These are phyloP conservation scores for Meghimatium bilineatum DNA, from an alignment of 2,888 invertebrate genomes.

Conservation along the genomic window DNA sequence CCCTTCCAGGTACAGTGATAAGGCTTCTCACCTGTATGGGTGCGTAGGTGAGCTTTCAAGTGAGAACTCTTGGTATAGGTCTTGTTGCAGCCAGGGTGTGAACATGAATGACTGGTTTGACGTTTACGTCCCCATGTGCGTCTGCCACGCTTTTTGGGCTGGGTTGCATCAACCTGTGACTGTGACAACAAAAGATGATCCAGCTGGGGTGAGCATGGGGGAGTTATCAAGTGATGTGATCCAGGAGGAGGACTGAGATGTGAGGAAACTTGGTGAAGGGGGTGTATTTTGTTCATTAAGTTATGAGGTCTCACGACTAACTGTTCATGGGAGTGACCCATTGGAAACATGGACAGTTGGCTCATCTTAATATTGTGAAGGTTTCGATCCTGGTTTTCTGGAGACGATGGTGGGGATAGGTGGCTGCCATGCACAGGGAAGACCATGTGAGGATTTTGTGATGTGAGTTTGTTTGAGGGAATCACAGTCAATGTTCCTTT, in stretches of 20 bases:
- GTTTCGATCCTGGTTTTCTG: constrained; percentile 69
- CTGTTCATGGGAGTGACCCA: constrained; percentile 36
- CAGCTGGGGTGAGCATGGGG: constrained; percentile 80
- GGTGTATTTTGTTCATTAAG: constrained; percentile 41
- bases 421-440: constrained; percentile 69
- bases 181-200: constrained; percentile 74
- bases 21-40: constrained; percentile 83
- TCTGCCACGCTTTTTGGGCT: constrained; percentile 77
- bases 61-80: constrained; percentile 83
- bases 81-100: constrained; percentile 81
- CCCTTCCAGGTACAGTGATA: constrained; percentile 83
- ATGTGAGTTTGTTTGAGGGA: constrained; percentile 59
- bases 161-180: constrained; percentile 53
- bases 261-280: constrained; percentile 52
- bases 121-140: constrained; percentile 80
- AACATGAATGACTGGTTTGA: constrained; percentile 78
- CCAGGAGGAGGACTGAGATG: constrained; percentile 59
- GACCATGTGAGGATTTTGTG: constrained; percentile 51
- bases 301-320: constrained; percentile 42
- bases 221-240: constrained; percentile 77
- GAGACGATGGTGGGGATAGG: constrained; percentile 79
- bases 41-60: constrained; percentile 81
- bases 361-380: constrained; percentile 51
- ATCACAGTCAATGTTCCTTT: constrained; percentile 58
- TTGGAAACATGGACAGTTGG: constrained; percentile 46